Conservation (phyloP, 2,888 invertebrate species). For the Dolichopus griseipennis region DNA sequence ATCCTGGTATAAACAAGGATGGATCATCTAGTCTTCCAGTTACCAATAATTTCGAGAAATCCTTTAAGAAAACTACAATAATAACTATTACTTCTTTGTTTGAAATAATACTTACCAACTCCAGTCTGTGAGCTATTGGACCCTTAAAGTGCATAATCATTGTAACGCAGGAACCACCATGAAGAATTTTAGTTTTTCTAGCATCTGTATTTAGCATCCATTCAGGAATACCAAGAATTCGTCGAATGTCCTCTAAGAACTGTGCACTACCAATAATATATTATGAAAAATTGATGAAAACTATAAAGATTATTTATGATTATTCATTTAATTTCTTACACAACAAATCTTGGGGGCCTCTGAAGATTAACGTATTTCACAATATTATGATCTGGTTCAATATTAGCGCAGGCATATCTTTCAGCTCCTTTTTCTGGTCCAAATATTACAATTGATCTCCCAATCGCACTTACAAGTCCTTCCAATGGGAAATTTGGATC, state of each 20-base stretch:
- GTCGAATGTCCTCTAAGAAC: constrained; percentile 72
- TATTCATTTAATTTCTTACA: constrained; percentile 49
- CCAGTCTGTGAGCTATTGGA: constrained; percentile 66
- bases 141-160: constrained; percentile 80
- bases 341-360: constrained; percentile 78
- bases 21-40: constrained; percentile 66
- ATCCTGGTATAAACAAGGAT: constrained; percentile 70
- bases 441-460: constrained; percentile 76
- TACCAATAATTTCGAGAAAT: constrained; percentile 63
- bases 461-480: constrained; percentile 65
- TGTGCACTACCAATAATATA: constrained; percentile 52
- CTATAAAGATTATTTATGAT: background rate
- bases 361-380: constrained; percentile 81
- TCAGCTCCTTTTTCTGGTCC: constrained; percentile 62
- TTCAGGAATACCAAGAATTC: constrained; percentile 75
- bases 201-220: constrained; percentile 85
- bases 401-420: constrained; percentile 82
- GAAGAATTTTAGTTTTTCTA: constrained; percentile 65
- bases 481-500: constrained; percentile 85
- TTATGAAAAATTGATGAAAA: background rate
- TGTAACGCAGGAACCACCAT: constrained; percentile 73
- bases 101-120: constrained; percentile 49
- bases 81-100: constrained; percentile 44
- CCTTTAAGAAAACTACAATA: constrained; percentile 30
- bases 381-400: constrained; percentile 82